Base-by-base conservation (phyloP, 2,113 vertebrate genomes). In the Lucifuga dentata region DNA sequence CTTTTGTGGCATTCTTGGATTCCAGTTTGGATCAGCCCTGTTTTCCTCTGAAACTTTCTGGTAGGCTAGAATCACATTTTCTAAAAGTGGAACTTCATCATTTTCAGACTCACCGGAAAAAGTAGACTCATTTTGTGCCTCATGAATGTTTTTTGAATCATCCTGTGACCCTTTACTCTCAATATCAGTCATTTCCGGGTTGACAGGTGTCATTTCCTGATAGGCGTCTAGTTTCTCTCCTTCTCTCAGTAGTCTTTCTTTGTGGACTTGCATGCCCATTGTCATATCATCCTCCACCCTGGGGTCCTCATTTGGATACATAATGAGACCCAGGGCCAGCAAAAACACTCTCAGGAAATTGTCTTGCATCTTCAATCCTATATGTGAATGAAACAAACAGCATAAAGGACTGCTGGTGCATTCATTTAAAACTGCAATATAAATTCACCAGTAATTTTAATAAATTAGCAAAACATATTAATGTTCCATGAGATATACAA, bases 361-460 rank as follows among this genome's bases (percentile, higher is more conserved):
- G 15, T 86, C 88, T 62, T 90, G 90, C 92, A 93, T 91, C 46
- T 13, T 87, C 33, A 51, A 5, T 35, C n/a, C 20, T 26, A 13
- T 78, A 55, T 80, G 62, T 52, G 21, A 79, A 77, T 23, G 8
- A 8, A 41, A 52, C 19, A 61, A 10, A 68, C 2, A 35, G 21
- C 8, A 71, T 16, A 24, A 75, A 48, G 4, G 20, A 15, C 23
- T 1, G 9, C 24, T 20, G n/a, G n/a, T n/a, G n/a, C n/a, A n/a
- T n/a, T n/a, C n/a, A n/a, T n/a, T n/a, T 29, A 29, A 29, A 29
- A 29, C 26, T 5, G 26, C 7, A 29, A 29, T 29, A 29, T 29
- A 29, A 5, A 5, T 29, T 29, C 26, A 21, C 11, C 43, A 20
- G 38, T 44, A 5, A 44, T 67, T 38, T 57, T 11, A 61, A 33